These are phyloP conservation scores for Adela reaumurella DNA, from an alignment of 2,888 invertebrate species.

Conservation along the genomic window DNA sequence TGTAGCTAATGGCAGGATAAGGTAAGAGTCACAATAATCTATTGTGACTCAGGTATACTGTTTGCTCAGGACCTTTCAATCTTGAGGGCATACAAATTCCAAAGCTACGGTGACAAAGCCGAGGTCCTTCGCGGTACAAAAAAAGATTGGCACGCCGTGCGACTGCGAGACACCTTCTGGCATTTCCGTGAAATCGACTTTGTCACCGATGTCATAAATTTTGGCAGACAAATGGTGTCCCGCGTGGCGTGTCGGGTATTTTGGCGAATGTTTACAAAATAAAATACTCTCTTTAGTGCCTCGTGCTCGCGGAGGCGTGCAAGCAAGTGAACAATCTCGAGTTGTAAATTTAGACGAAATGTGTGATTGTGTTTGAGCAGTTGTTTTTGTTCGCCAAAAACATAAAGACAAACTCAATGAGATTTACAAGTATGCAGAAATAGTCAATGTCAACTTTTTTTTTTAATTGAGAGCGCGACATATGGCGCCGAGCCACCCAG, in stretches of 20 bases:
- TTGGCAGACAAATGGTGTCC: constrained; percentile 23
- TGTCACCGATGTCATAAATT: constrained; percentile 49
- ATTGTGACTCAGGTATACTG: background rate
- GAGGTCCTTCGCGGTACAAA: background rate
- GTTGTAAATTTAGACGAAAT: background rate
- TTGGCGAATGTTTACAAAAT: background rate
- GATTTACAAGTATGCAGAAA: too few species aligned
- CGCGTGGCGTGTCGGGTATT: background rate
- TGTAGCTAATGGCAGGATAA: background rate
- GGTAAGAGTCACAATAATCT: background rate
- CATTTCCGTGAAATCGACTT: constrained; percentile 44
- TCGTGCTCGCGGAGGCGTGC: background rate
- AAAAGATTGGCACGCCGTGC: background rate
- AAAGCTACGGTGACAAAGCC: background rate
- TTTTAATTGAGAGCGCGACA: too few species aligned
- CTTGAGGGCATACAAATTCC: background rate
- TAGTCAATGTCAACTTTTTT: too few species aligned
- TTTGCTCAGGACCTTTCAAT: background rate
- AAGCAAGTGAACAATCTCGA: background rate
- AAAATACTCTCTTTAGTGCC: background rate
- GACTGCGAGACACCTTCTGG: background rate
- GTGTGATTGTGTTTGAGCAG: background rate
- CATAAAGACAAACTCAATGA: too few species aligned
- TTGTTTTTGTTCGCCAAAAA: too few species aligned
- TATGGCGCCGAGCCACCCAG: too few species aligned